phyloP scores from a whole-genome alignment of 2,797 vertebrate species.

The Artibeus lituratus region DNA sequence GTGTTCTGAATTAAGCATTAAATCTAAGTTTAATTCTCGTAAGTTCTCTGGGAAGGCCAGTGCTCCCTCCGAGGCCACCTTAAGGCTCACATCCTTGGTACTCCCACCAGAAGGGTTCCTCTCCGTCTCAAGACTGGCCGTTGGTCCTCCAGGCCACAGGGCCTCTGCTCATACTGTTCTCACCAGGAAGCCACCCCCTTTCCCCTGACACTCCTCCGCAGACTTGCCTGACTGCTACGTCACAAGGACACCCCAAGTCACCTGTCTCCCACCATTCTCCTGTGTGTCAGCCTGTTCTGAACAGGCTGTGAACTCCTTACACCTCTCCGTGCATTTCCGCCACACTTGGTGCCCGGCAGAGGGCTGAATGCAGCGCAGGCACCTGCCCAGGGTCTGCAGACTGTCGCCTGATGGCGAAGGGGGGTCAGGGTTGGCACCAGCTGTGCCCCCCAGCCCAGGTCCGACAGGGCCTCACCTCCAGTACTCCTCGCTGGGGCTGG shows the following conservation, averaged over 20 bases:
- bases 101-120: background rate
- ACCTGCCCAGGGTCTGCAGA: background rate
- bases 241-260: background rate
- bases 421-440: background rate
- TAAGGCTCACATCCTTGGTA: background rate
- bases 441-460: background rate
- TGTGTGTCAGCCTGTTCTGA: background rate
- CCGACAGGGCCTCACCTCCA: constrained; percentile 89
- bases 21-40: background rate
- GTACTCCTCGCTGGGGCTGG: constrained; percentile 98
- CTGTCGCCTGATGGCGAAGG: background rate
- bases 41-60: background rate
- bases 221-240: background rate
- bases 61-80: background rate
- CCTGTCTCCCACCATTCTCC: background rate
- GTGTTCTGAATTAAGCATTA: background rate
- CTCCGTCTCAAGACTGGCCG: background rate
- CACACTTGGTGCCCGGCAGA: fast-evolving
- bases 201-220: background rate
- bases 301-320: background rate
- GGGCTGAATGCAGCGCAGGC: background rate
- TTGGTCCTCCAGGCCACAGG: background rate
- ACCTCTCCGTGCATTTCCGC: background rate
- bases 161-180: background rate
- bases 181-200: background rate